These are phyloP conservation scores for Ditula angustiorana DNA, from an alignment of 2,888 invertebrate species.

Conservation along the genomic window DNA sequence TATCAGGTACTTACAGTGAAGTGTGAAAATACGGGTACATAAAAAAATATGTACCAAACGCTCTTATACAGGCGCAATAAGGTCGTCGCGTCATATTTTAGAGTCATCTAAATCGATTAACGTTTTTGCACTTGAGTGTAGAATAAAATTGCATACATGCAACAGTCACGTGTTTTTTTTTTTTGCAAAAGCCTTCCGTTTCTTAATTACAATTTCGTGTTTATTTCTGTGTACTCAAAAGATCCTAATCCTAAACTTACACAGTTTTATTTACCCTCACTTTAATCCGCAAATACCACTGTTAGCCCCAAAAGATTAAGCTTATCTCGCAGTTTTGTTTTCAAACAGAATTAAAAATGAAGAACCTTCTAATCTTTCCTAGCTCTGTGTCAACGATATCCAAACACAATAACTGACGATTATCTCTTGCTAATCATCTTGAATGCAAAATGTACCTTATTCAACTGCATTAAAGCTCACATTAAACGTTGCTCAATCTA, in stretches of 20 bases:
- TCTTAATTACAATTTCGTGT: neutral
- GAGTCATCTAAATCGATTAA: no score
- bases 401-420: conserved; percentile 80
- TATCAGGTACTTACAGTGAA: no score
- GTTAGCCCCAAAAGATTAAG: conserved; percentile 20
- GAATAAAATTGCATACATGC: no score
- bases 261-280: neutral
- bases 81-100: no score
- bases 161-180: no score
- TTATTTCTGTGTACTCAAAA: neutral
- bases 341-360: conserved; percentile 44
- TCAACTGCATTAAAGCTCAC: conserved; percentile 43
- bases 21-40: no score
- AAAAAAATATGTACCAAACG: no score
- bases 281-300: conserved; percentile 22
- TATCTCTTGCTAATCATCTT: conserved; percentile 66
- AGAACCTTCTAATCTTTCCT: conserved; percentile 54
- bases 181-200: no score
- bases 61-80: no score
- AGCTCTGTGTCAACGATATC: conserved; percentile 72
- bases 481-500: conserved; percentile 31
- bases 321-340: conserved; percentile 30
- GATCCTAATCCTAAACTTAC: neutral
- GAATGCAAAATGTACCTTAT: conserved; percentile 47
- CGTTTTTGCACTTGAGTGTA: no score